Conservation (phyloP, 2,888 invertebrate species). For the Unio delphinus region DNA sequence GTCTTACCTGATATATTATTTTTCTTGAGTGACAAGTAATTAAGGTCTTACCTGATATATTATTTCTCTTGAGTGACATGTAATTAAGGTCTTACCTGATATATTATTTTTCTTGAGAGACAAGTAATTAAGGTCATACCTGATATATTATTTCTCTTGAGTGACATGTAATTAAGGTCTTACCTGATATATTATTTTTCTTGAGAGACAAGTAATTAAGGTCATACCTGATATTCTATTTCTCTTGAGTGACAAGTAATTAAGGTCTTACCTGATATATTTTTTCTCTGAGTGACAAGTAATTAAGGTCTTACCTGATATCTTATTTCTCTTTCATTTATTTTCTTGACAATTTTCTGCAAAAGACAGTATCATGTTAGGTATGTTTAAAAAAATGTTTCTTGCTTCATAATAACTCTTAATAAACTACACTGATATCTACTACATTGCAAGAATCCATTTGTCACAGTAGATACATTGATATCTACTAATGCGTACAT, state of each 20-base stretch:
- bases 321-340: conserved; percentile 91
- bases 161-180: conserved; percentile 5
- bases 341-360: conserved; percentile 93
- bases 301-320: conserved; percentile 81
- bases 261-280: conserved; percentile 84
- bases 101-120: conserved; percentile 83
- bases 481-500: too few relatives aligned
- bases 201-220: conserved; percentile 44
- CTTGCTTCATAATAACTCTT: not conserved
- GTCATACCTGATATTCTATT: conserved; percentile 87
- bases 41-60: conserved; percentile 84
- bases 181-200: conserved; percentile 94
- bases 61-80: conserved; percentile 79
- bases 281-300: conserved; percentile 78
- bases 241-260: conserved; percentile 76
- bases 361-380: conserved; percentile 21
- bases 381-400: not conserved
- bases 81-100: conserved; percentile 79
- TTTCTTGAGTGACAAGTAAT: conserved; percentile 76
- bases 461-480: too few relatives aligned
- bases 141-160: conserved; percentile 90
- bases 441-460: too few relatives aligned
- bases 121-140: conserved; percentile 72
- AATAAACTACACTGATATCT: not conserved
- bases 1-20: conserved; percentile 87